phyloP scores from a whole-genome alignment of 2,888 invertebrate genomes.

The Coremacera marginata region DNA sequence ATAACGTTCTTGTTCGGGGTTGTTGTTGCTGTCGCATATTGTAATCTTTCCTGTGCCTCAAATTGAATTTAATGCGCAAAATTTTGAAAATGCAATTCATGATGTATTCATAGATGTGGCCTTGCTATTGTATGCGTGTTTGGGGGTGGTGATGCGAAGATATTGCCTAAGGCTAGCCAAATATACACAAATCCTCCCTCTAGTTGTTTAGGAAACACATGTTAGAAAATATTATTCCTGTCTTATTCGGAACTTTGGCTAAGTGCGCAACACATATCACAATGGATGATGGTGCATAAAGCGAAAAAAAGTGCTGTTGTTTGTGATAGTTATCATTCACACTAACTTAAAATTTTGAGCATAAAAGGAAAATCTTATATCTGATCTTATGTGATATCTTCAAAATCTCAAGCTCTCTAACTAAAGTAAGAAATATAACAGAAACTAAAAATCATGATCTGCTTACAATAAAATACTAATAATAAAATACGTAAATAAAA shows the following conservation, averaged over 20 bases:
- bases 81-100: slow-evolving; percentile 51
- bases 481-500: too few relatives aligned
- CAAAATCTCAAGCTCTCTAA: too few relatives aligned
- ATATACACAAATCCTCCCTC: slow-evolving; percentile 42
- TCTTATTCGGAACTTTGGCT: background rate
- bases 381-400: too few relatives aligned
- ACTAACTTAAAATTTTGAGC: background rate
- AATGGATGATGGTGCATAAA: background rate
- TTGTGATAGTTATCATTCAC: background rate
- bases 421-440: too few relatives aligned
- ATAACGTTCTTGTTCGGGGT: slow-evolving; percentile 64
- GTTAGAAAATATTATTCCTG: slow-evolving; percentile 53
- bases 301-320: background rate
- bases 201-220: slow-evolving; percentile 54
- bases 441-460: too few relatives aligned
- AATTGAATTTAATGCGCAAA: slow-evolving; percentile 68
- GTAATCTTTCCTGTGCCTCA: slow-evolving; percentile 52
- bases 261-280: slow-evolving; percentile 30
- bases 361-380: too few relatives aligned
- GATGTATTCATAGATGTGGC: slow-evolving; percentile 38
- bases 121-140: background rate
- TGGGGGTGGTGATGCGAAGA: slow-evolving; percentile 39
- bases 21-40: slow-evolving; percentile 28
- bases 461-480: too few relatives aligned
- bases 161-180: slow-evolving; percentile 47